Base-by-base conservation (phyloP, 2,113 vertebrate species). In the Furnarius figulus region DNA sequence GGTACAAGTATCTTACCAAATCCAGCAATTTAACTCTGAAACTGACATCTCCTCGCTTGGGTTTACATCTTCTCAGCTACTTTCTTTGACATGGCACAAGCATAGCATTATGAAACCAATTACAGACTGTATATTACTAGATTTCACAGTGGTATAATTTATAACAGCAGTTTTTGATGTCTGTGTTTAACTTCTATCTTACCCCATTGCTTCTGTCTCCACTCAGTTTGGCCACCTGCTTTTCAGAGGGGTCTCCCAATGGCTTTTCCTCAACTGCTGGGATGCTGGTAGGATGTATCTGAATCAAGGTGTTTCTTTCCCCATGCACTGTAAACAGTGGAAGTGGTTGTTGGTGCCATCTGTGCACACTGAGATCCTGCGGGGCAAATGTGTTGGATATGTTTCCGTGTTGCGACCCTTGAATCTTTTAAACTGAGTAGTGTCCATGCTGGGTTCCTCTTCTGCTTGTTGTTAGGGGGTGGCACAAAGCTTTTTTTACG, bases 21-120 rank as follows among this genome's bases (percentile, higher is more conserved):
- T 90, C 27, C 71, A 66, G 58, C 74, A 53, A 62, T 89, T 91
- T 87, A 83, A 37, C 78, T 87, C 81, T 94, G 93, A 91, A 95
- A 93, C 44, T 42, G 46, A 24, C 63, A 70, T 95, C 74, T 95
- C 73, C 70, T 95, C 71, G 35, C 66, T 73, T 87, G 62, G 23
- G 72, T 96, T 94, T 82, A 39, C 4, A 1, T 83, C 46, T 89
- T 44, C 12, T 76, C 85, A 59, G 53, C 24, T 39, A 1, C 65
- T 46, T 78, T 33, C 44, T 82, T 79, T 0, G 1, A 37, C 0
- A 1, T 46, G 62, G 71, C 27, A 40, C 24, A 39, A 55, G 12
- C 74, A n/a, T 6, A 59, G 46, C 70, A 7, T 53, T 66, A 33
- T 73, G 46, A 71, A 88, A 53, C 37, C 44, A 46, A 5, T 50